phyloP scores from a whole-genome alignment of 37 sponge, comb jelly and placozoan genomes.

The Spongia lamella region DNA sequence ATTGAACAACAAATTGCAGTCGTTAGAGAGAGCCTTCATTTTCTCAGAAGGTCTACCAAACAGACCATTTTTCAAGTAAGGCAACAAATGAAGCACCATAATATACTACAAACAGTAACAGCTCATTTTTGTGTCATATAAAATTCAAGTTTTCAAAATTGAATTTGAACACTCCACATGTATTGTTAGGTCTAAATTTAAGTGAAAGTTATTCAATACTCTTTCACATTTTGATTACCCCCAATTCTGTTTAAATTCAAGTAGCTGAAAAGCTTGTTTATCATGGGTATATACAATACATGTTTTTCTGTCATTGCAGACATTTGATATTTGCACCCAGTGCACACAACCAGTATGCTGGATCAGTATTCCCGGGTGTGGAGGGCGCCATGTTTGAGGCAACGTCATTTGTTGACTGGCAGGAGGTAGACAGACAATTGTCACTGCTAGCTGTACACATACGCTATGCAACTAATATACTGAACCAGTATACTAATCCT shows the following conservation, averaged over 20 bases:
- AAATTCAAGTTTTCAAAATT: no score
- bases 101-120: no score
- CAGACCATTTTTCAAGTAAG: constrained; percentile 73
- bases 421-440: constrained; percentile 50
- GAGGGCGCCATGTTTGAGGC: constrained; percentile 71
- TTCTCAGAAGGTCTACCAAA: constrained; percentile 81
- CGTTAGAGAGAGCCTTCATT: constrained; percentile 87
- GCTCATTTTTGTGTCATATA: no score
- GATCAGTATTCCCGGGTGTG: constrained; percentile 83
- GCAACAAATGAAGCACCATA: no score
- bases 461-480: constrained; percentile 61
- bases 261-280: no score
- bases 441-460: constrained; percentile 61
- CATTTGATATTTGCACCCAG: constrained; percentile 90
- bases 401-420: constrained; percentile 44
- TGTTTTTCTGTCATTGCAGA: constrained; percentile 53
- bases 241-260: no score
- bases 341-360: constrained; percentile 71
- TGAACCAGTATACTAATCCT: constrained; percentile 24
- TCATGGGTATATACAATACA: not conserved
- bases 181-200: no score
- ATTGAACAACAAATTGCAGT: constrained; percentile 80
- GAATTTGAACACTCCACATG: no score
- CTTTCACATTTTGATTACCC: no score
- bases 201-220: no score